These are phyloP conservation scores for Catharus bicknelli DNA, from an alignment of 2,113 vertebrate species.

Conservation along the genomic window DNA sequence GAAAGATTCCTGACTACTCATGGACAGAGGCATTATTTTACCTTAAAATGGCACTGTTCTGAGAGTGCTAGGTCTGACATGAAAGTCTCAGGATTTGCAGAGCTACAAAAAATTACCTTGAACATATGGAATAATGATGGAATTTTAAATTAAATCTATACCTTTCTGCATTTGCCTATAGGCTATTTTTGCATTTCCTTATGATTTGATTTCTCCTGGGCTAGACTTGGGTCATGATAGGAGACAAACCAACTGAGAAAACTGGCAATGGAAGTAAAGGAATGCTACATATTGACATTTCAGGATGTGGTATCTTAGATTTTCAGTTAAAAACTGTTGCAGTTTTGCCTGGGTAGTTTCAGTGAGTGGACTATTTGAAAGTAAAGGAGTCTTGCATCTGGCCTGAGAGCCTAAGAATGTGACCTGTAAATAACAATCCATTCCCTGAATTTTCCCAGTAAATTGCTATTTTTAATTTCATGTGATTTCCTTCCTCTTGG, in stretches of 20 bases:
- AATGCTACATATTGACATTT: fast-evolving
- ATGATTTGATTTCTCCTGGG: background rate
- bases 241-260: background rate
- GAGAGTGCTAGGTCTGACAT: background rate
- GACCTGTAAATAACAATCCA: background rate
- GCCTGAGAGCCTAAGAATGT: background rate
- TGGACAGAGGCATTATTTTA: background rate
- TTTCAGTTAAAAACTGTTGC: background rate
- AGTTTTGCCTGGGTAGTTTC: background rate
- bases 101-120: background rate
- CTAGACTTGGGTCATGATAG: background rate
- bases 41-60: background rate
- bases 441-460: background rate
- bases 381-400: background rate
- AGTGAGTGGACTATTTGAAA: background rate
- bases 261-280: background rate
- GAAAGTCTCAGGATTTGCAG: background rate
- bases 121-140: background rate
- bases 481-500: background rate
- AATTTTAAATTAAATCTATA: background rate
- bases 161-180: background rate
- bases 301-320: background rate
- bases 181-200: background rate
- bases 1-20: background rate
- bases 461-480: background rate